phyloP scores from a whole-genome alignment of 2,888 invertebrate genomes.

The Strigamia crassipes region DNA sequence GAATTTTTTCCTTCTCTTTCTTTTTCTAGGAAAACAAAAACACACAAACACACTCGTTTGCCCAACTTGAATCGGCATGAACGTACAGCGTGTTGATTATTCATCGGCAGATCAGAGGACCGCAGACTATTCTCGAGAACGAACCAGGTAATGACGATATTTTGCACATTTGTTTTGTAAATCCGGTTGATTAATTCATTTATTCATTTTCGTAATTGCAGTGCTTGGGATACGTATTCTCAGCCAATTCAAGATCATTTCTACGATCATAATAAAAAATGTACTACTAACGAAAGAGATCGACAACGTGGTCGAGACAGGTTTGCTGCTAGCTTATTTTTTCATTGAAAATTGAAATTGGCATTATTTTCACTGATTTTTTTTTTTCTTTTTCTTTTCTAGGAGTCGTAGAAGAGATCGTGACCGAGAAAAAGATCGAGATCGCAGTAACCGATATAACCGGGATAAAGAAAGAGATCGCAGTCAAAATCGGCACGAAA shows the following conservation, averaged over 20 bases:
- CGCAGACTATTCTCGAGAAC: background rate
- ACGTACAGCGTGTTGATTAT: background rate
- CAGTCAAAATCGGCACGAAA: slow-evolving; percentile 43
- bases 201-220: too few relatives aligned
- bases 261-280: slow-evolving; percentile 22
- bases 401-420: slow-evolving; percentile 45
- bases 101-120: background rate
- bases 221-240: background rate
- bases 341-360: background rate
- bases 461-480: slow-evolving; percentile 48
- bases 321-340: background rate
- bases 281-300: background rate
- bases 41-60: background rate
- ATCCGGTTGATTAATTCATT: too few relatives aligned
- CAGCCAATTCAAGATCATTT: background rate
- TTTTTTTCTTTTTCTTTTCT: background rate
- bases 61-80: background rate
- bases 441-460: slow-evolving; percentile 44
- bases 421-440: slow-evolving; percentile 49
- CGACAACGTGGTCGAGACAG: slow-evolving; percentile 27
- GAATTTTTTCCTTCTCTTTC: background rate
- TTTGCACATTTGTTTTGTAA: too few relatives aligned
- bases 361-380: too few relatives aligned
- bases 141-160: background rate
- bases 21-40: background rate